Base-by-base conservation (phyloP, 1,140 invertebrate genomes). In the Drosophila tristis region DNA sequence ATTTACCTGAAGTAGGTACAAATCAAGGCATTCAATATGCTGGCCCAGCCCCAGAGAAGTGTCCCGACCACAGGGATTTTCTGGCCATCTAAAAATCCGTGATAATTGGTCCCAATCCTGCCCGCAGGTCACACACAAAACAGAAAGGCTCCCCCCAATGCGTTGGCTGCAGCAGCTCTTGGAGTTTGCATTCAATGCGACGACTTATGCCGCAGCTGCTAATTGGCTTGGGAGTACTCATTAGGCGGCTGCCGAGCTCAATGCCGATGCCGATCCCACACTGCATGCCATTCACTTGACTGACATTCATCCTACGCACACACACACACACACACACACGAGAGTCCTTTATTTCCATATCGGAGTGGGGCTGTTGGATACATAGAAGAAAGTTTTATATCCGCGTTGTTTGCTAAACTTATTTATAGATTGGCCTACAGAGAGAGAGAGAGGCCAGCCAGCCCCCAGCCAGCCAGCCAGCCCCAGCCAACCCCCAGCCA, bases 1-100 rank as follows among this genome's bases (percentile, higher is more conserved):
- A 77, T 77, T 85, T 80, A 74, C 53, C 48, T 51, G 66, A 71
- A 80, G 77, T 76, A 76, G 25, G 61, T 51, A 63, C 50, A 79
- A 71, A 72, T 74, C 20, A 20, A 20, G 20, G 74, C 71, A 82
- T 71, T 73, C 49, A 58, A 84, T 78, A 61, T 66, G 31, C 54
- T 63, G 50, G 80, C 2, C 23, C 57, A 31, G 39, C n/a, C 5
- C 44, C 39, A 47, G 55, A 59, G 9, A n/a, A 44, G 15, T 25
- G 31, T 9, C 9, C 9, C 1, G 4, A 11, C 35, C 9, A 11
- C 13, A 4, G 3, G 35, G 35, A 13, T 39, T 39, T 35, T 4
- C 31, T 13, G 11, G 35, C 2, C 20, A 20, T 2, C 20, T 20
- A 9, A 29, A 9, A 31, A 31, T 31, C 2, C 31, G 8, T 9